Base-by-base conservation (phyloP, 1,140 invertebrate genomes). In the Maconellicoccus hirsutus region DNA sequence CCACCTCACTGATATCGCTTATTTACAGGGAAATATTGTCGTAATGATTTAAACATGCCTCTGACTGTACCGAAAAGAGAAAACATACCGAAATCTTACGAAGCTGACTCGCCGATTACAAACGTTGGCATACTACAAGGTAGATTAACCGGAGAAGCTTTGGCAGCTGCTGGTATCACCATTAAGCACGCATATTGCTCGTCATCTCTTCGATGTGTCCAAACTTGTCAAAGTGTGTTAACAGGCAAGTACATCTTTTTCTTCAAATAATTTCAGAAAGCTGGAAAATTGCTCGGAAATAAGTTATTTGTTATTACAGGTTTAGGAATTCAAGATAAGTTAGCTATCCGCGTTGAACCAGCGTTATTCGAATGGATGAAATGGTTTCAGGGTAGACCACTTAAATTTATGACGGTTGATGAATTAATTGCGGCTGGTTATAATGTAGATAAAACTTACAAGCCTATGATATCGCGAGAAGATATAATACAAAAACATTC, bases 21-120 rank as follows among this genome's bases (percentile, higher is more conserved):
- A 59, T 73, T 73, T 72, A 25, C 74, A 80, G 83, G 82, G 3
- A 77, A 78, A 23, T 96, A 96, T 76, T 79, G 86, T 14, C 83
- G 89, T 14, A 89, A 89, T 76, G 93, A 97, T 78, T 80, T 97
- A 19, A 98, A 98, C 76, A 90, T 96, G 88, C 94, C 94, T 4
- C 83, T 85, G 69, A 82, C 80, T 59, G 78, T 96, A 74, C 86
- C 89, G 0, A 77, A 78, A n/a, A 77, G 86, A 59, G 83, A 80
- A 66, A 82, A 82, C 66, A 82, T 82, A 42, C 84, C 85, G 16
- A 81, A 86, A 69, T 86, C 87, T 29, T 94, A 88, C 80, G 81
- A 85, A 69, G 86, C 88, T 74, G 94, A 98, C 79, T 87, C 87
- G 29, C 94, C 94, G 29, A 80, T 97, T 70, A 97, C 94, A 7